Conservation (phyloP, 2,113 vertebrate genomes). For the Gymnocephalus cernua region DNA sequence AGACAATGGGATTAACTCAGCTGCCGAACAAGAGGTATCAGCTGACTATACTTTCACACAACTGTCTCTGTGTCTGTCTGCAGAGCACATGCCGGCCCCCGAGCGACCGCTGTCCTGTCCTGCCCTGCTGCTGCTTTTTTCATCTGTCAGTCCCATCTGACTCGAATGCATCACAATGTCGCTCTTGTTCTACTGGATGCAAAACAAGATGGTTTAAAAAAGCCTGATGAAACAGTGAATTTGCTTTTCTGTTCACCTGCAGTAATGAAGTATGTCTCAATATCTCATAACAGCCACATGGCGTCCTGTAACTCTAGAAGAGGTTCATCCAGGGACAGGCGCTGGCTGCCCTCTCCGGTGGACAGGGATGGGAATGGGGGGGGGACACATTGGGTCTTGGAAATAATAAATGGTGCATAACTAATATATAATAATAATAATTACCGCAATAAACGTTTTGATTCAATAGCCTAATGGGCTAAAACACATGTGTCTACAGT, state of each 20-base stretch:
- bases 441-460: neutral
- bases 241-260: slow-evolving; percentile 17
- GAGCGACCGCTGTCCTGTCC: slow-evolving; percentile 42
- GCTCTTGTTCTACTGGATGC: slow-evolving; percentile 17
- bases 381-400: neutral
- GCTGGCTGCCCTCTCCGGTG: neutral
- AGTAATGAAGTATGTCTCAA: slow-evolving; percentile 14
- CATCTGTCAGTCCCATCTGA: slow-evolving; percentile 51
- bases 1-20: slow-evolving; percentile 82
- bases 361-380: neutral
- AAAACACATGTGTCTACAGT: too few relatives aligned
- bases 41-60: slow-evolving; percentile 77
- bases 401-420: neutral
- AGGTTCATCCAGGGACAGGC: slow-evolving; percentile 21
- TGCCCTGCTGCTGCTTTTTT: slow-evolving; percentile 29
- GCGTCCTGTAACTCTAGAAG: slow-evolving; percentile 39
- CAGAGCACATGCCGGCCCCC: slow-evolving; percentile 49
- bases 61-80: slow-evolving; percentile 58
- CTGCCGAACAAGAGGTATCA: slow-evolving; percentile 70
- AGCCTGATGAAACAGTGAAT: neutral
- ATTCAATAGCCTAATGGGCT: too few relatives aligned
- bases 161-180: slow-evolving; percentile 12
- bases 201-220: slow-evolving; percentile 25
- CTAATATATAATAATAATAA: neutral
- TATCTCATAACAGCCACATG: slow-evolving; percentile 15